Evolutionary conservation across 2,888 invertebrate species (phyloP).

Genomic region (Carterocephalus palaemon): DNA sequence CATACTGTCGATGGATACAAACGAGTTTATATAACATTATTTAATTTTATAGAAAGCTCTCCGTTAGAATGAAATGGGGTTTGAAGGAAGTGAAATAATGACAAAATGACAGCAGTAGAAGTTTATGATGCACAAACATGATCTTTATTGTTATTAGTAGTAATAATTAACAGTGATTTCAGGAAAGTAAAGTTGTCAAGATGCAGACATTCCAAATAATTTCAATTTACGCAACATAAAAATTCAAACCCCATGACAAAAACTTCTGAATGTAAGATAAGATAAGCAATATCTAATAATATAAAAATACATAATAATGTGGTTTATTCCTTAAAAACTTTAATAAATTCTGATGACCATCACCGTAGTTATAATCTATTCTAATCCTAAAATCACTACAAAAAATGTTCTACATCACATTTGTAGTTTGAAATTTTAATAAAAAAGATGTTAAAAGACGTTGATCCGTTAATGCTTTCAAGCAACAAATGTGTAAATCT

Average conservation of each 20-base stretch:
- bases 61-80: constrained; percentile 75
- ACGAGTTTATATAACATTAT: constrained; percentile 8
- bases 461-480: constrained; percentile 3
- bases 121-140: constrained; percentile 58
- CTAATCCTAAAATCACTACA: constrained; percentile 17
- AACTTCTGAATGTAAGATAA: constrained; percentile 51
- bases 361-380: constrained; percentile 40
- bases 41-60: constrained; percentile 60
- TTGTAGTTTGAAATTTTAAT: constrained; percentile 35
- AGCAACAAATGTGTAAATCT: constrained; percentile 16
- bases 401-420: constrained; percentile 28
- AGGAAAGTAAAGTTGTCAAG: constrained; percentile 77
- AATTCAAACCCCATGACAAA: constrained; percentile 78
- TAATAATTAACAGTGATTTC: constrained; percentile 48
- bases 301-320: constrained; percentile 36
- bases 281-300: constrained; percentile 52
- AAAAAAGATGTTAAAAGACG: constrained; percentile 11
- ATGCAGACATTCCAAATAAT: constrained; percentile 77
- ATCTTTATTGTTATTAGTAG: too few species aligned
- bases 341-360: constrained; percentile 40
- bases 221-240: constrained; percentile 64
- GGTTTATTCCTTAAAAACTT: constrained; percentile 31
- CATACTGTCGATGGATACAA: constrained; percentile 27
- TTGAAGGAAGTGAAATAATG: constrained; percentile 66
- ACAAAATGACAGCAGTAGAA: constrained; percentile 47